A percentile compares a stretch with the other conserved stretches of the same genome.
These are phyloP conservation scores for Dimorphilus gyrociliatus DNA, from an alignment of 2,888 invertebrate species.

Conservation along the genomic window DNA sequence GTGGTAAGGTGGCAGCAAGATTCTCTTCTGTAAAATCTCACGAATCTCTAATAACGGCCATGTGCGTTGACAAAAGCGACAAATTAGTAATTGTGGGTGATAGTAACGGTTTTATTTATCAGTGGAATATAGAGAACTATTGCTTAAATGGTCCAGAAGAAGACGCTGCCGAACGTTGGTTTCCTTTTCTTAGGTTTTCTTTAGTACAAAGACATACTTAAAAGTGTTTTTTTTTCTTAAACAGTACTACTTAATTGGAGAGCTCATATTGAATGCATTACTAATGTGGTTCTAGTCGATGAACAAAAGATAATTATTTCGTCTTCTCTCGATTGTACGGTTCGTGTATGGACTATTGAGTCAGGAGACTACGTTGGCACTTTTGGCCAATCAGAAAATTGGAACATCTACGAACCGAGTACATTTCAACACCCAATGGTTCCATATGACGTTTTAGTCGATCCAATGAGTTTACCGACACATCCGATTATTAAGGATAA, in stretches of 20 bases:
- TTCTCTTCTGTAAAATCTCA: conserved; percentile 28
- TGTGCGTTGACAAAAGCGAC: conserved; percentile 20
- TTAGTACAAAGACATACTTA: neutral
- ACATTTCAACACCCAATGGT: conserved; percentile 37
- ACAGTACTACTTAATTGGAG: conserved; percentile 31
- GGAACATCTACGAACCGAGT: conserved; percentile 32
- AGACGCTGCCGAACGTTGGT: conserved; percentile 29
- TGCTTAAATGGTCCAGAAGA: conserved; percentile 15
- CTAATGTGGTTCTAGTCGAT: conserved; percentile 28
- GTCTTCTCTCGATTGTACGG: conserved; percentile 34
- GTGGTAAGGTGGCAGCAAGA: conserved; percentile 29
- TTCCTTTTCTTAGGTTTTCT: neutral
- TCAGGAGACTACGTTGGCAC: conserved; percentile 38
- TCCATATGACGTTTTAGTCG: conserved; percentile 36
- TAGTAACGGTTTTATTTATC: conserved; percentile 30
- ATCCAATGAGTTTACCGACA: conserved; percentile 32
- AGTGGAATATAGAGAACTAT: conserved; percentile 31
- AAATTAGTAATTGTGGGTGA: conserved; percentile 27
- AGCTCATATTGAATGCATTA: conserved; percentile 35
- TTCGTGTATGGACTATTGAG: conserved; percentile 33
- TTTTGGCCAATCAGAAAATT: conserved; percentile 35
- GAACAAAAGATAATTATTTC: conserved; percentile 29
- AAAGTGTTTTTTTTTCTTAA: neutral
- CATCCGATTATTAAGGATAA: conserved; percentile 20
- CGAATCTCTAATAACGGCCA: conserved; percentile 21